phyloP scores from a whole-genome alignment of 2,888 invertebrate species.

The Frankliniella intonsa region DNA sequence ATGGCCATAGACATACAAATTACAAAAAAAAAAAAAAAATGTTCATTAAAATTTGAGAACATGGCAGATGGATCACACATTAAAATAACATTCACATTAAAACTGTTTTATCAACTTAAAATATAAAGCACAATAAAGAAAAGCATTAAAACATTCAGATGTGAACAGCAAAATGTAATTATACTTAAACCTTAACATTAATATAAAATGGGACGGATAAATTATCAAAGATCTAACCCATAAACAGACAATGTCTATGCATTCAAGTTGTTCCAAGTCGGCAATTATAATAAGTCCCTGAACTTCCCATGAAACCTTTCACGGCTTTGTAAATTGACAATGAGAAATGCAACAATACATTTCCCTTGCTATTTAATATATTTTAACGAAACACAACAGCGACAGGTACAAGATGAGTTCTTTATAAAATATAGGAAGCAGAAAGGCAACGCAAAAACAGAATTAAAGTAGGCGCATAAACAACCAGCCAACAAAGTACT shows the following conservation, averaged over 20 bases:
- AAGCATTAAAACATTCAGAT: background rate
- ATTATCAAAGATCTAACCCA: background rate
- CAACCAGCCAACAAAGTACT: background rate
- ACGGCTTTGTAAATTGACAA: background rate
- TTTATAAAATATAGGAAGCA: background rate
- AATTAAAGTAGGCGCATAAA: background rate
- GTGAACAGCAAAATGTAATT: background rate
- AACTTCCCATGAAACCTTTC: background rate
- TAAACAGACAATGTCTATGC: background rate
- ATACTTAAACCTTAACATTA: background rate
- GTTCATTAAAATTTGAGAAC: background rate
- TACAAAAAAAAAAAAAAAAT: background rate
- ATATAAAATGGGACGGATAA: background rate
- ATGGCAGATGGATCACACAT: background rate
- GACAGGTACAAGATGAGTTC: background rate
- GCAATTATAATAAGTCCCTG: background rate
- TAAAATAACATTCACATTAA: background rate
- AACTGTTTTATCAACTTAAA: background rate
- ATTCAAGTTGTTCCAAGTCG: background rate
- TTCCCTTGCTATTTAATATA: background rate
- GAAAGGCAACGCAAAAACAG: background rate
- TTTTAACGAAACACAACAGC: background rate
- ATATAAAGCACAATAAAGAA: background rate
- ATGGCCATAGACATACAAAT: background rate
- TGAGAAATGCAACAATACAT: background rate